These are phyloP conservation scores for Betta splendens DNA, from an alignment of 2,797 vertebrate genomes.

Conservation along the genomic window DNA sequence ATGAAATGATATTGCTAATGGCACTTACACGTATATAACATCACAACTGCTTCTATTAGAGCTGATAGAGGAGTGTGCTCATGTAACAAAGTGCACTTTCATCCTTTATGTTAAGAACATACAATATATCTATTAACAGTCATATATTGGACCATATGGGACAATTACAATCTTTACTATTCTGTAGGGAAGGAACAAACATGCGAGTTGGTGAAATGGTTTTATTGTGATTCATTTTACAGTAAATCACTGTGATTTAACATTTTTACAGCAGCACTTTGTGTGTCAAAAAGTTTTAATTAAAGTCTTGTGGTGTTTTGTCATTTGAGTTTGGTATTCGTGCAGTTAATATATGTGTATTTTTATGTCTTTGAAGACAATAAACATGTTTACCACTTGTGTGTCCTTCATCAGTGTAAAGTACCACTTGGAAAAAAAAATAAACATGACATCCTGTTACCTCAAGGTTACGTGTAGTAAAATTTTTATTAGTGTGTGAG, in stretches of 20 bases:
- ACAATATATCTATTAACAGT: conserved; percentile 24
- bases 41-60: background rate
- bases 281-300: conserved; percentile 25
- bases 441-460: background rate
- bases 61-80: conserved; percentile 11
- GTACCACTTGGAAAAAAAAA: background rate
- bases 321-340: conserved; percentile 31
- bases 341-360: conserved; percentile 62
- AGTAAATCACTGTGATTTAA: conserved; percentile 30
- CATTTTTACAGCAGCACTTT: conserved; percentile 47
- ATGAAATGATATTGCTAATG: conserved; percentile 7
- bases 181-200: conserved; percentile 48
- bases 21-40: conserved; percentile 4
- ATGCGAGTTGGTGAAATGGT: conserved; percentile 9
- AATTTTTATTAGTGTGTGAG: background rate
- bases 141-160: conserved; percentile 15
- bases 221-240: conserved; percentile 19
- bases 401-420: conserved; percentile 6
- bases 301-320: conserved; percentile 29
- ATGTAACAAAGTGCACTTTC: conserved; percentile 35
- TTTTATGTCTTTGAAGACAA: conserved; percentile 60
- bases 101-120: conserved; percentile 13
- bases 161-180: conserved; percentile 60
- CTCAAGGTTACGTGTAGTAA: background rate
- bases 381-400: conserved; percentile 58